Conservation (phyloP, 2,888 invertebrate genomes). For the Coronaproctus castanopsis region DNA sequence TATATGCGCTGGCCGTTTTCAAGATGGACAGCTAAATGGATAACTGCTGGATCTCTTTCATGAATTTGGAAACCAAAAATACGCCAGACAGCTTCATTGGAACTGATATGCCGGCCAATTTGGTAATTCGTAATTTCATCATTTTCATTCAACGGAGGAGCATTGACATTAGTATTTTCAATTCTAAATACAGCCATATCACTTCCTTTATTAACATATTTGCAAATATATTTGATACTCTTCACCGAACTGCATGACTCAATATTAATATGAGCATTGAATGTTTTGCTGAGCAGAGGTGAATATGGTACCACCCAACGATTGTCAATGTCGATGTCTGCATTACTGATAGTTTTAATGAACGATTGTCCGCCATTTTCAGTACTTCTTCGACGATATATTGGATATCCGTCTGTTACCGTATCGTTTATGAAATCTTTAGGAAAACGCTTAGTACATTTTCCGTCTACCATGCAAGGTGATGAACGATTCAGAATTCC, state of each 20-base stretch:
- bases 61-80: constrained; percentile 23
- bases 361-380: constrained; percentile 13
- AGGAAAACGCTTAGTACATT: constrained; percentile 20
- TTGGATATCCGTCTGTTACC: constrained; percentile 23
- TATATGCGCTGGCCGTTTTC: constrained; percentile 22
- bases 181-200: constrained; percentile 16
- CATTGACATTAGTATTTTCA: too few relatives aligned
- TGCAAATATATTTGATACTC: constrained; percentile 26
- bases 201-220: constrained; percentile 22
- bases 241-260: constrained; percentile 27
- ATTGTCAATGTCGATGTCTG: constrained; percentile 16
- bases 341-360: constrained; percentile 17
- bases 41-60: constrained; percentile 20
- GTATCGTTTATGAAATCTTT: constrained; percentile 20
- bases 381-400: constrained; percentile 19
- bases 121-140: constrained; percentile 20
- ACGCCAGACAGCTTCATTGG: constrained; percentile 14
- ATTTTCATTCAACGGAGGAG: constrained; percentile 19
- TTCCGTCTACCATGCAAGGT: constrained; percentile 16
- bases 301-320: constrained; percentile 18
- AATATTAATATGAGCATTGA: constrained; percentile 25
- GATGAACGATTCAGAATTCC: constrained; percentile 18
- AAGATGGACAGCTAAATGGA: constrained; percentile 22
- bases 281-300: constrained; percentile 17
- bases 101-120: constrained; percentile 21